These are phyloP conservation scores for Eumaeus atala DNA, from an alignment of 1,140 invertebrate species.

Conservation along the genomic window DNA sequence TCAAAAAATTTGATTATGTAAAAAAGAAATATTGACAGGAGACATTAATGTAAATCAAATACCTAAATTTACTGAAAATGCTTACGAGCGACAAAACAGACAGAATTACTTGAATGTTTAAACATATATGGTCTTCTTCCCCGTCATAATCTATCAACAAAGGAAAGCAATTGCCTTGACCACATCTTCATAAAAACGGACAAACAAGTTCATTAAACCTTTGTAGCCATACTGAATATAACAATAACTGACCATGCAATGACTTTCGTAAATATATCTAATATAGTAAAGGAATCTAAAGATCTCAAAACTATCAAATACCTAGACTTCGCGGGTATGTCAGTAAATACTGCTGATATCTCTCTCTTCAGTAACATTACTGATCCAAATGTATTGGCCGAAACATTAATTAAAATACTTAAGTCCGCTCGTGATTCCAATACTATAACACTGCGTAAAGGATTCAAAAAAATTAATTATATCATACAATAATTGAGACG, in stretches of 20 bases:
- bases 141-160: not conserved
- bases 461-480: not conserved
- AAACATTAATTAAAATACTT: too few species aligned
- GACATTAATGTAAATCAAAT: constrained; percentile 18
- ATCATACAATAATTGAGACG: not conserved
- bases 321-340: not conserved
- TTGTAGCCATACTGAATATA: not conserved
- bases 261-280: not conserved
- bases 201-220: not conserved
- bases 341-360: too few species aligned
- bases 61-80: too few species aligned
- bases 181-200: constrained; percentile 5
- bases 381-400: too few species aligned
- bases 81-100: constrained; percentile 12
- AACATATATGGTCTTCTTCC: constrained; percentile 5
- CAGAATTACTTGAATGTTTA: too few species aligned
- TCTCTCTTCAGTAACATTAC: too few species aligned
- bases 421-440: not conserved
- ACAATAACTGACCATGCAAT: not conserved
- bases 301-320: not conserved
- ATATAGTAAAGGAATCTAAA: not conserved
- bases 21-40: constrained; percentile 15
- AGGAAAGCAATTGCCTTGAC: constrained; percentile 2
- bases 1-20: not conserved
- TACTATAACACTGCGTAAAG: not conserved